These are phyloP conservation scores for Agrochola circellaris DNA, from an alignment of 2,888 invertebrate genomes.

Conservation along the genomic window DNA sequence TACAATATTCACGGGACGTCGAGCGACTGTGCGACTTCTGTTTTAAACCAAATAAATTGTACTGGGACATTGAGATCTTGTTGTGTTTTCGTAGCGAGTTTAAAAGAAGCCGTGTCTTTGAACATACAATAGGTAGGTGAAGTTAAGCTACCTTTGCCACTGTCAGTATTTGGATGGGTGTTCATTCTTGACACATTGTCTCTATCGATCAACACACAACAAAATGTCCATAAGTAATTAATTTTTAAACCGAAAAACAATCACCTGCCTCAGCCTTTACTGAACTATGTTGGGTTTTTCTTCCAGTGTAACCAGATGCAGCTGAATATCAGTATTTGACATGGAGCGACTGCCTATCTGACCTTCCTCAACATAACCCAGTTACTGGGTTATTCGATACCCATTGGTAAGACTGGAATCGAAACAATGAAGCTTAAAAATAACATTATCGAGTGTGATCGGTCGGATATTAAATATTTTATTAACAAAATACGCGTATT, in stretches of 20 bases:
- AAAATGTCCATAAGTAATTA: background rate
- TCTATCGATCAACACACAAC: background rate
- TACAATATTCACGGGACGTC: constrained; percentile 47
- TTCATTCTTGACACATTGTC: background rate
- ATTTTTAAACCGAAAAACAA: background rate
- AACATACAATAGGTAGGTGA: background rate
- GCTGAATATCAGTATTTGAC: too few species aligned
- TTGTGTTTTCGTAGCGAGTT: constrained; percentile 16
- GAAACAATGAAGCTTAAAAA: background rate
- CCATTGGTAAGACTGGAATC: background rate
- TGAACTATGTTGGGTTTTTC: too few species aligned
- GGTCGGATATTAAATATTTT: background rate
- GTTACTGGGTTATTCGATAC: too few species aligned
- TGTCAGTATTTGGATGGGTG: background rate
- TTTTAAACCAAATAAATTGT: constrained; percentile 36
- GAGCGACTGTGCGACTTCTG: constrained; percentile 14
- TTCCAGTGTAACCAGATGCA: too few species aligned
- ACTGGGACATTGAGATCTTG: constrained; percentile 9
- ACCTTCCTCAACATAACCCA: too few species aligned
- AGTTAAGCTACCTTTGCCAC: background rate
- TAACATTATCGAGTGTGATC: background rate
- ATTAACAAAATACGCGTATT: background rate
- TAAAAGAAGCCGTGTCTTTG: background rate
- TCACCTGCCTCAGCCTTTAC: background rate
- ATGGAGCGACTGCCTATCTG: background rate